Evolutionary conservation across 2,888 invertebrate genomes (phyloP).

Genomic region (Drosophila mulleri): DNA sequence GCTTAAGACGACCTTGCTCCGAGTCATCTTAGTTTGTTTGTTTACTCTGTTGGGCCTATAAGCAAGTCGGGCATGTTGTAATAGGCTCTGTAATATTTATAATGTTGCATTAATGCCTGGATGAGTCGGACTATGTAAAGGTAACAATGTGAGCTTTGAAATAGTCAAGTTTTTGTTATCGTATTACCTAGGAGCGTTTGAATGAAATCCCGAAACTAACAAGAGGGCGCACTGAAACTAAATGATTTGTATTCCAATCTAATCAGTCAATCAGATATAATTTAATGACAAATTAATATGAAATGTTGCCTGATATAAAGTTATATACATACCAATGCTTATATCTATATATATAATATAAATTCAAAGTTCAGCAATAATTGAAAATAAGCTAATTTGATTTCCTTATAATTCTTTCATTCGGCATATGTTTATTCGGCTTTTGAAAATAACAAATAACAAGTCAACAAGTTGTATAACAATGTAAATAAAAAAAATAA

Average conservation of each 20-base stretch:
- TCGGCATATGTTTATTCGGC: constrained; percentile 10
- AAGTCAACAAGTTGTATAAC: background rate
- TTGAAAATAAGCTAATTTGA: too few relatives aligned
- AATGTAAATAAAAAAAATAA: background rate
- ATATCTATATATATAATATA: too few relatives aligned
- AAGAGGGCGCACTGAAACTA: background rate
- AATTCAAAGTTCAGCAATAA: background rate
- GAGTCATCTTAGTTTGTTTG: constrained; percentile 36
- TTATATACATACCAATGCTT: too few relatives aligned
- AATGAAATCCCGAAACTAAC: background rate
- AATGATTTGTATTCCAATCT: background rate
- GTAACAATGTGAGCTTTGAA: constrained; percentile 8
- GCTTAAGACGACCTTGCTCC: constrained; percentile 59
- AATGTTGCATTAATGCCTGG: constrained; percentile 16
- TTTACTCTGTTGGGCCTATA: constrained; percentile 14
- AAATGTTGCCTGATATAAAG: background rate
- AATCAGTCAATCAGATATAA: too few relatives aligned
- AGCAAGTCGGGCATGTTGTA: constrained; percentile 32
- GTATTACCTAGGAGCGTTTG: too few relatives aligned
- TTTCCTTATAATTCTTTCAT: background rate
- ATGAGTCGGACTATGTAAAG: constrained; percentile 7
- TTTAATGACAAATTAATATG: too few relatives aligned
- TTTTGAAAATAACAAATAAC: constrained; percentile 3
- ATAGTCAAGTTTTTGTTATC: background rate
- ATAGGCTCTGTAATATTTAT: constrained; percentile 14